These are phyloP conservation scores for Halcyon senegalensis DNA, from an alignment of 2,113 vertebrate genomes.

Conservation along the genomic window DNA sequence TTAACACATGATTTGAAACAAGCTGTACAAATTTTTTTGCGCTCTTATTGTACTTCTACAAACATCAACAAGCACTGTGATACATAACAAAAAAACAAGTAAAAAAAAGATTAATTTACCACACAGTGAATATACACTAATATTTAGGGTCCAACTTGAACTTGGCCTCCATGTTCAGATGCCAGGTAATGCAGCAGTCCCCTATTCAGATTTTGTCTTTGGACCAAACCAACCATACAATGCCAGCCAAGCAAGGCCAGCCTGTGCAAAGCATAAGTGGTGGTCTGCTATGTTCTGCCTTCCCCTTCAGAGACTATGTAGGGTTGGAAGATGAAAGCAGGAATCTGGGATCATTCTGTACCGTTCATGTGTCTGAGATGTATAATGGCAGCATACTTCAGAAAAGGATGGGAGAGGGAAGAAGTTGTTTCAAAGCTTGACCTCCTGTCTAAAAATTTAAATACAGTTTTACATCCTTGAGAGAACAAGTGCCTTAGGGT, in stretches of 20 bases:
- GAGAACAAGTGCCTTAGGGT: neutral
- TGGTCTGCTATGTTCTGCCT: neutral
- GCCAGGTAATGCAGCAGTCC: neutral
- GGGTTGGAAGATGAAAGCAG: neutral
- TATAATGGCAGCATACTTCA: neutral
- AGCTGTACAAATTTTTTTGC: too few relatives aligned
- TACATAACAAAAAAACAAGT: accelerated
- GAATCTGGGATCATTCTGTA: accelerated
- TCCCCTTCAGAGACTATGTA: accelerated
- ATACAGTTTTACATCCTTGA: neutral
- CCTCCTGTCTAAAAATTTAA: neutral
- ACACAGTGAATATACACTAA: neutral
- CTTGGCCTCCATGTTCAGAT: neutral
- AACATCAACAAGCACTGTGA: neutral
- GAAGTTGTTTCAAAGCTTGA: neutral
- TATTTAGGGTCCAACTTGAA: neutral
- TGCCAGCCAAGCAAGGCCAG: neutral
- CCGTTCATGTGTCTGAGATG: neutral
- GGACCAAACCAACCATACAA: accelerated
- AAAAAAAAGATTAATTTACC: neutral
- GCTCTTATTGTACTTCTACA: neutral
- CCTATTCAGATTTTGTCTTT: neutral
- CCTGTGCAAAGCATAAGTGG: neutral
- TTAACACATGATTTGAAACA: neutral
- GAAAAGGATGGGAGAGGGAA: neutral